Evolutionary conservation across 2,113 vertebrate species (phyloP), one percentile per base, ranked within the genome.

Genomic region (Hyaena hyaena): DNA sequence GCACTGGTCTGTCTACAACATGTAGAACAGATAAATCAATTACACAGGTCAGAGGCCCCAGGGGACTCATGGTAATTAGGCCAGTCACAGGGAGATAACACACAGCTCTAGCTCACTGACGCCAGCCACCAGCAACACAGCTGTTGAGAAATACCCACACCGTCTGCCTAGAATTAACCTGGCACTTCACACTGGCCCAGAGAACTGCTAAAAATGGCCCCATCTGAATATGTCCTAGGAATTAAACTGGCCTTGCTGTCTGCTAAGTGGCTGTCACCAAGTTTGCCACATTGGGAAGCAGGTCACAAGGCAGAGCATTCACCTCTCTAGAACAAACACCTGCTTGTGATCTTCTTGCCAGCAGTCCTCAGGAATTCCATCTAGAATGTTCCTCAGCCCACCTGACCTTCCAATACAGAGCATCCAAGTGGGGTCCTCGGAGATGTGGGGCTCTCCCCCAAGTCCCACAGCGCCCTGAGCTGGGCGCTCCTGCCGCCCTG

Each of bases 141-240:
- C 88, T 88, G 86, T 68, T 87, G 68, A 93, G 95, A 93, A 90
- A 84, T 92, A 92, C 76, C 90, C 80, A 71, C 92, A 55, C 71
- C 5, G 68, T 66, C 88, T 95, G 95, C 76, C 91, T 71, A 77
- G 93, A 94, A 66, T 82, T 53, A 96, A 93, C 96, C 95, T 95
- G 93, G 95, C 87, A 90, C 88, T 90, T 98, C 96, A 88, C 96
- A 65, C 81, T 65, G 97, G 96, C 69, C 95, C 53, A 35, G 55
- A 90, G 94, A 96, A 94, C 55, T 90, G 93, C 97, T 97, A 98
- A 98, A 98, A 96, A 97, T 33, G 84, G 92, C 76, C 97, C 86
- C 90, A 58, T 83, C 55, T 39, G 90, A 93, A 61, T 61, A n/a
- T 21, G 26, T 81, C 96, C 71, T 53, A 66, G 81, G 90, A 93